Percentiles rank a stretch among this genome's conserved stretches.
These are phyloP conservation scores for Pseudomugil gertrudae DNA, from an alignment of 2,797 vertebrate genomes.

Conservation along the genomic window DNA sequence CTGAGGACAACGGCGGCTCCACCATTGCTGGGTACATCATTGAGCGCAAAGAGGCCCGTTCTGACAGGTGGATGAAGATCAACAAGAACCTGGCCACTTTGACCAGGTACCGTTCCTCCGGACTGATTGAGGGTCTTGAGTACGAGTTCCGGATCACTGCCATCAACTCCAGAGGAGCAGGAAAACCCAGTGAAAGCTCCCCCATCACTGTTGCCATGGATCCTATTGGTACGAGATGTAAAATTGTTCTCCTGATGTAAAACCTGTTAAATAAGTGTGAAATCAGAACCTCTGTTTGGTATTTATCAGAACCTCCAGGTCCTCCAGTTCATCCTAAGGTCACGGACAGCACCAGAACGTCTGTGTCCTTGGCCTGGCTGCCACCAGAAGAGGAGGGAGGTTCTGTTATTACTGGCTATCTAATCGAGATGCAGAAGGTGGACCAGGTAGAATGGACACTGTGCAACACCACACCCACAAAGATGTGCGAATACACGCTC, in stretches of 20 bases:
- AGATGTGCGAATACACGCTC: slow-evolving; percentile 97
- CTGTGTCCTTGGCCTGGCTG: slow-evolving; percentile 95
- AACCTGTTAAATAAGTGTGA: background rate
- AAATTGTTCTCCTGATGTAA: background rate
- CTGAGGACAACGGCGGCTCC: slow-evolving; percentile 94
- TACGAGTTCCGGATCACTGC: slow-evolving; percentile 96
- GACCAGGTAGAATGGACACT: slow-evolving; percentile 99
- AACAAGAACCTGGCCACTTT: slow-evolving; percentile 97
- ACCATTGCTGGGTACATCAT: slow-evolving; percentile 94
- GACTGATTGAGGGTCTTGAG: slow-evolving; percentile 93
- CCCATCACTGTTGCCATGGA: slow-evolving; percentile 92
- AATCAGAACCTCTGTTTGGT: slow-evolving; percentile 16
- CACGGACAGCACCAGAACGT: slow-evolving; percentile 95
- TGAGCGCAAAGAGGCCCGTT: slow-evolving; percentile 93
- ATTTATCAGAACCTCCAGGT: slow-evolving; percentile 90
- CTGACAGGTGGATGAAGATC: slow-evolving; percentile 93
- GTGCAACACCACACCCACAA: slow-evolving; percentile 97
- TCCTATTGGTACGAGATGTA: slow-evolving; percentile 88
- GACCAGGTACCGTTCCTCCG: slow-evolving; percentile 97
- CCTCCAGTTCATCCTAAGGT: slow-evolving; percentile 92
- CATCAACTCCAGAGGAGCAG: slow-evolving; percentile 92
- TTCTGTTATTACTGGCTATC: slow-evolving; percentile 91
- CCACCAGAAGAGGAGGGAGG: slow-evolving; percentile 96
- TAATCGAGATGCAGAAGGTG: slow-evolving; percentile 99
- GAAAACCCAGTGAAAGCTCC: slow-evolving; percentile 92